Evolutionary conservation across 2,113 vertebrate species (phyloP).

Genomic region (Pyrgilauda ruficollis): DNA sequence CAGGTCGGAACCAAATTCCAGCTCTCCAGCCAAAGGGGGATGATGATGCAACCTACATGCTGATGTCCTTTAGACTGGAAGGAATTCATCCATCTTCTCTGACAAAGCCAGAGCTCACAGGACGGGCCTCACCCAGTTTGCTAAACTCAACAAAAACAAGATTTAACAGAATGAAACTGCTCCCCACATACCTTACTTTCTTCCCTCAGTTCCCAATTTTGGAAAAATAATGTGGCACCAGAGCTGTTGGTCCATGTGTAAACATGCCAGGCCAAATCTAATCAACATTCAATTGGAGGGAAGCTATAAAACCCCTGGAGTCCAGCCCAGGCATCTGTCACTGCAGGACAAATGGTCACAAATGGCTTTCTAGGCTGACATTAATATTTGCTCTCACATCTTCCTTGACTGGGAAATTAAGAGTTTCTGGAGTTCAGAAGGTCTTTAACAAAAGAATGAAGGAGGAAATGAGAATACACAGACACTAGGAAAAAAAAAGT

Average conservation of each 20-base stretch:
- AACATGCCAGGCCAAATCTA: background rate
- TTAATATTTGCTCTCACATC: background rate
- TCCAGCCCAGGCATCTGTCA: background rate
- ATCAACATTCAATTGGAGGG: background rate
- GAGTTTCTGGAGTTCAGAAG: conserved; percentile 16
- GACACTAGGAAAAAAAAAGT: background rate
- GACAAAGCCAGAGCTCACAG: background rate
- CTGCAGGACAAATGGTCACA: background rate
- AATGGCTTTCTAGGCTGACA: background rate
- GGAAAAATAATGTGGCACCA: background rate
- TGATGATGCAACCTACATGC: background rate
- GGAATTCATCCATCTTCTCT: background rate
- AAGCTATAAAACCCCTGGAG: background rate
- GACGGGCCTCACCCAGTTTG: background rate
- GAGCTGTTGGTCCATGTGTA: background rate
- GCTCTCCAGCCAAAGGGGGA: background rate
- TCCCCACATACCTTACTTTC: background rate
- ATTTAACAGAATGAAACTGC: background rate
- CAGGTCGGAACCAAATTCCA: background rate
- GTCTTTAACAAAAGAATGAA: conserved; percentile 1
- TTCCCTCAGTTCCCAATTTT: background rate
- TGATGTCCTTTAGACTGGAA: background rate
- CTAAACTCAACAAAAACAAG: background rate
- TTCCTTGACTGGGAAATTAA: background rate
- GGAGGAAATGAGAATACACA: conserved; percentile 5